Evolutionary conservation across 2,888 invertebrate genomes (phyloP).

Genomic region (Diloba caeruleocephala): DNA sequence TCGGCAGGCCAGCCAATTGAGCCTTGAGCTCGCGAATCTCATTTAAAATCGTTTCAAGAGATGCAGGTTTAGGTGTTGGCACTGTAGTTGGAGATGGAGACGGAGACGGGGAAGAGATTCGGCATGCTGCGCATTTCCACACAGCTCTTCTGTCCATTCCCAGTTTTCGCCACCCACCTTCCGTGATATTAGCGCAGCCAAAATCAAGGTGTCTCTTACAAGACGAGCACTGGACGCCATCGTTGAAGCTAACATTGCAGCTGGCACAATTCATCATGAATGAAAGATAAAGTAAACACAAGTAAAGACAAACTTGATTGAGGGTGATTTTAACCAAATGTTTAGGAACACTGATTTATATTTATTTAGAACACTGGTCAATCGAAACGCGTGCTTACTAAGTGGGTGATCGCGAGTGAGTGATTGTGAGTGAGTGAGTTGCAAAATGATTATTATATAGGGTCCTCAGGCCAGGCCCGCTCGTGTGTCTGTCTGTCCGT

Average conservation of each 20-base stretch:
- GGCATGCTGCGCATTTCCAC: constrained; percentile 40
- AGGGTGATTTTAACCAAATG: no score
- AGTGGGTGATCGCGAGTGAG: no score
- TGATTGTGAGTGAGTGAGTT: no score
- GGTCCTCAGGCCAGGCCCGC: no score
- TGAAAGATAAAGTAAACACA: no score
- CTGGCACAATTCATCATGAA: constrained; percentile 23
- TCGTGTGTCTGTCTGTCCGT: no score
- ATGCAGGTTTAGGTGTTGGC: constrained; percentile 4
- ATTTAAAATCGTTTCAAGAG: constrained; percentile 29
- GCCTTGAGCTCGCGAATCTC: constrained; percentile 38
- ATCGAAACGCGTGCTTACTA: no score
- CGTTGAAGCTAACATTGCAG: constrained; percentile 18
- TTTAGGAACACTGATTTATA: no score
- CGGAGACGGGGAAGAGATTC: constrained; percentile 1
- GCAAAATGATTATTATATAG: no score
- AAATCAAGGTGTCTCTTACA: constrained; percentile 38
- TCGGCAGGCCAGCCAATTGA: constrained; percentile 26
- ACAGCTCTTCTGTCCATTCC: constrained; percentile 14
- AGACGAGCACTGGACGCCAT: constrained; percentile 33
- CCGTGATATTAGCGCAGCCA: constrained; percentile 33
- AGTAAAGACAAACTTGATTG: no score
- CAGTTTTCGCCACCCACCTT: constrained; percentile 28
- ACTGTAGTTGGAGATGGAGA: neutral
- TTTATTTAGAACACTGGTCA: no score